A percentile compares a stretch with the other conserved stretches of the same genome.
These are phyloP conservation scores for Varecia variegata DNA, from an alignment of 2,797 vertebrate genomes.

Conservation along the genomic window DNA sequence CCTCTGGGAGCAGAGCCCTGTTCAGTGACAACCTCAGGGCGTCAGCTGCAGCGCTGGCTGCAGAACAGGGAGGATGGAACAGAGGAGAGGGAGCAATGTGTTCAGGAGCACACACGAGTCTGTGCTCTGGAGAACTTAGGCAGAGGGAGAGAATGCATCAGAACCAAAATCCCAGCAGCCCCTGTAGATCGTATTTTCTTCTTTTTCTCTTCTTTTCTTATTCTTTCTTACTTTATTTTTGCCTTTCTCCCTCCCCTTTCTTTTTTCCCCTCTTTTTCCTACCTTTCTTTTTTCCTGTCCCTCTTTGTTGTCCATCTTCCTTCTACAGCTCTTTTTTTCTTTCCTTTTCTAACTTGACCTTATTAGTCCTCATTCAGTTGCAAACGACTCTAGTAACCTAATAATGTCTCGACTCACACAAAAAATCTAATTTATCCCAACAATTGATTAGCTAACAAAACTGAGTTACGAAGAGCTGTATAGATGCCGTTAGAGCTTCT, in stretches of 20 bases:
- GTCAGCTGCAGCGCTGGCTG: fast-evolving
- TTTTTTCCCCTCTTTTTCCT: no score
- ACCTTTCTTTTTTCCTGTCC: background rate
- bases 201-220: background rate
- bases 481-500: background rate
- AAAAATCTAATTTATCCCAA: background rate
- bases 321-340: background rate
- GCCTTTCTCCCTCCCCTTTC: background rate
- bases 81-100: no score
- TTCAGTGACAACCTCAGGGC: background rate
- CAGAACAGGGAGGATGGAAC: background rate
- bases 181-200: background rate
- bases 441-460: background rate
- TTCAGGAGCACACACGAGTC: background rate
- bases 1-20: background rate
- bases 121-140: background rate
- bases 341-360: background rate
- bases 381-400: background rate
- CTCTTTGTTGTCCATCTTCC: background rate
- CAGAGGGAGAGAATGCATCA: background rate
- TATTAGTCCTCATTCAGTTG: background rate
- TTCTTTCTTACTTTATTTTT: background rate
- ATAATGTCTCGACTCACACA: background rate
- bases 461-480: no score
- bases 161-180: background rate